Evolutionary conservation across 2,797 vertebrate genomes (phyloP).

Genomic region (Leuciscus waleckii): DNA sequence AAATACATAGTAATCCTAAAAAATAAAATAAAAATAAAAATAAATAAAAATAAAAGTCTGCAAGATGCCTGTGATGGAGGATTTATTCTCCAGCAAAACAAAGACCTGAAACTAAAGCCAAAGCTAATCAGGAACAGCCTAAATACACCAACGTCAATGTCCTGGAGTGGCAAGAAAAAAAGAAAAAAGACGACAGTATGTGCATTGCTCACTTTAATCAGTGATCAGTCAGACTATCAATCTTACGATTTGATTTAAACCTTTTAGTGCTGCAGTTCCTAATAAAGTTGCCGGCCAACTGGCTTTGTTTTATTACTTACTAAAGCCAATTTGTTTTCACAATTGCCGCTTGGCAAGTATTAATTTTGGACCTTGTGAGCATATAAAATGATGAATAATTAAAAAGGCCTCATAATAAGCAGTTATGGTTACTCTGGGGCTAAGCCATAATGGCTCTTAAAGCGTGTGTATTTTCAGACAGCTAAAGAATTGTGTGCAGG

Average conservation of each 20-base stretch:
- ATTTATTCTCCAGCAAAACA: background rate
- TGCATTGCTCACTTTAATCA: background rate
- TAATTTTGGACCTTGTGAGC: constrained; percentile 10
- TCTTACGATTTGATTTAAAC: background rate
- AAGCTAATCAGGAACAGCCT: background rate
- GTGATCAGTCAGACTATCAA: background rate
- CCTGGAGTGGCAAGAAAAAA: background rate
- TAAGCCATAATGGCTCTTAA: background rate
- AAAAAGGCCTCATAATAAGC: constrained; percentile 19
- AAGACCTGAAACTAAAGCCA: background rate
- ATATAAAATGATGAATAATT: background rate
- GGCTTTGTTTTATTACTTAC: constrained; percentile 17
- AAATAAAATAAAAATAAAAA: background rate
- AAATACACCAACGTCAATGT: background rate
- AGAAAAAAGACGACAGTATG: background rate
- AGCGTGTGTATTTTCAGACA: background rate
- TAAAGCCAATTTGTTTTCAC: constrained; percentile 14
- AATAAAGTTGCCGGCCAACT: background rate
- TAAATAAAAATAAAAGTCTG: too few species aligned
- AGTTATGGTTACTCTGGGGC: background rate
- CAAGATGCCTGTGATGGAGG: background rate
- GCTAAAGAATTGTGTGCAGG: background rate
- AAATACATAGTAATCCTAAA: background rate
- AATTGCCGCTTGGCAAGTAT: background rate
- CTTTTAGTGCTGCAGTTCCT: background rate